Conservation (phyloP, 2,797 vertebrate genomes). For the Nyctalus aviator region DNA sequence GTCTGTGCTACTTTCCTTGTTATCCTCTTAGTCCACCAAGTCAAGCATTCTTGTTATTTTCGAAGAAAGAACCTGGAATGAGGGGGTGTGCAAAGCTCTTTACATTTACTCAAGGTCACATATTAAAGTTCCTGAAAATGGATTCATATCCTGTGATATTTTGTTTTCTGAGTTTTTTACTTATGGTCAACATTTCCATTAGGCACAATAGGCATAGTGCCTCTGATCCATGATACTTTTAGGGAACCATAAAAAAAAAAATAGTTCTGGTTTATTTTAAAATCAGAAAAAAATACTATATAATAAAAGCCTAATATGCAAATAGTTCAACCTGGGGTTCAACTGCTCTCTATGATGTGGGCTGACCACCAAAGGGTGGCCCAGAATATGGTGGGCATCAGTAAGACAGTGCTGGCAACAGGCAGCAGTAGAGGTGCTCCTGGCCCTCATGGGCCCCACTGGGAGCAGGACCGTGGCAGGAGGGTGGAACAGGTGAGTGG, state of each 20-base stretch:
- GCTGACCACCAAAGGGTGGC: too few relatives aligned
- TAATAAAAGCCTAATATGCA: too few relatives aligned
- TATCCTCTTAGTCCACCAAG: background rate
- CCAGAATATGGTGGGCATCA: too few relatives aligned
- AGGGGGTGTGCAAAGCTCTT: background rate
- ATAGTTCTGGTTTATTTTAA: conserved; percentile 36
- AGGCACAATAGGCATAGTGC: background rate
- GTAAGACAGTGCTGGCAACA: too few relatives aligned
- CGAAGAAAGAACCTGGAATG: background rate
- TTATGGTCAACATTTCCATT: conserved; percentile 33
- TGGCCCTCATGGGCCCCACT: too few relatives aligned
- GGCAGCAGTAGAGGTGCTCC: too few relatives aligned
- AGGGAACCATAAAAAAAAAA: background rate
- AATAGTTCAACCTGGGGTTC: too few relatives aligned
- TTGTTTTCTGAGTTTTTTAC: conserved; percentile 19
- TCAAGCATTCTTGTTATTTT: background rate
- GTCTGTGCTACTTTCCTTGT: background rate
- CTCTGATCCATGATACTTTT: background rate
- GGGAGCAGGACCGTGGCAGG: too few relatives aligned
- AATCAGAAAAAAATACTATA: background rate
- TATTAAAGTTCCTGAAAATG: background rate
- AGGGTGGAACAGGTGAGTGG: too few relatives aligned
- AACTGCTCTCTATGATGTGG: too few relatives aligned
- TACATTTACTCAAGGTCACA: conserved; percentile 12
- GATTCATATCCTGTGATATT: conserved; percentile 42